These are phyloP conservation scores for Kradibia gibbosae DNA, from an alignment of 1,140 invertebrate genomes.

Conservation along the genomic window DNA sequence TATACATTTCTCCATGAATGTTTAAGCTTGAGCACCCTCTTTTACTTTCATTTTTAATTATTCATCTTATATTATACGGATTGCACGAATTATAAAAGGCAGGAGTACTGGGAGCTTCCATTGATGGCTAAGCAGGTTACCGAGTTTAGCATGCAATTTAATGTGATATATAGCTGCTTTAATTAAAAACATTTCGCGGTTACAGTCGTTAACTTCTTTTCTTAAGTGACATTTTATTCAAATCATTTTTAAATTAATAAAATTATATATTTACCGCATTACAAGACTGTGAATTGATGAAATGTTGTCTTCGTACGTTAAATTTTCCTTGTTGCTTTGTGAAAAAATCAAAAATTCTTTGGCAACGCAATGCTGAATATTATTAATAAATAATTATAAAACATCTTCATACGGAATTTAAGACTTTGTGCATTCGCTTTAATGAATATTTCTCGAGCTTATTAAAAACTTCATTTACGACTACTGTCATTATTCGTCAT, in stretches of 20 bases:
- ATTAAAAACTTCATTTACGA: neutral
- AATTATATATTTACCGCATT: neutral
- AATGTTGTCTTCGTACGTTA: neutral
- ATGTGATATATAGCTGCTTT: constrained; percentile 21
- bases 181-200: constrained; percentile 33
- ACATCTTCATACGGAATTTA: neutral
- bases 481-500: neutral
- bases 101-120: neutral
- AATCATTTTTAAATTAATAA: neutral
- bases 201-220: neutral
- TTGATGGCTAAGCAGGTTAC: neutral
- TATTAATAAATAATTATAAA: neutral
- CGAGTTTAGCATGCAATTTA: neutral
- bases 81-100: neutral
- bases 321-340: neutral
- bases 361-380: neutral
- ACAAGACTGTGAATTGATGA: neutral
- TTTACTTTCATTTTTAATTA: constrained; percentile 9
- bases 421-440: neutral
- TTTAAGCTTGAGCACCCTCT: neutral
- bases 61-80: neutral
- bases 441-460: neutral
- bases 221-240: constrained; percentile 2
- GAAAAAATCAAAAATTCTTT: too few species aligned
- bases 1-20: too few species aligned